Evolutionary conservation across 2,888 invertebrate genomes (phyloP).

Genomic region (Amblyteles armatorius): DNA sequence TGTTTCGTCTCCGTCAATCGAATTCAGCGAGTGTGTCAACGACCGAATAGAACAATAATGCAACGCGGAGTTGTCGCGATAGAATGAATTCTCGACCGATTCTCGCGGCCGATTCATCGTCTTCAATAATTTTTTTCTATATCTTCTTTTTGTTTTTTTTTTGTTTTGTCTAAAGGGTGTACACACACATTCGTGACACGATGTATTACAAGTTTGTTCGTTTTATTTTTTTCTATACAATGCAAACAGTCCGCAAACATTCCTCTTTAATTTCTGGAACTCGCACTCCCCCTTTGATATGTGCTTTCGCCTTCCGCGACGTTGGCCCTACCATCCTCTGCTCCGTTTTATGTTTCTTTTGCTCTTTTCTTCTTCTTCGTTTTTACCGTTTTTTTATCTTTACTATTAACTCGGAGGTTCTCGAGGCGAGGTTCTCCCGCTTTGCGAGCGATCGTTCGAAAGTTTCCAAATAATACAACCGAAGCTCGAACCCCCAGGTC

Average conservation of each 20-base stretch:
- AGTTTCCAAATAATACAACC: slow-evolving; percentile 44
- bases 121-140: background rate
- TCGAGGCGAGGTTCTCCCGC: slow-evolving; percentile 25
- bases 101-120: slow-evolving; percentile 18
- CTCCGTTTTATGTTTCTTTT: slow-evolving; percentile 21
- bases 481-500: slow-evolving; percentile 51
- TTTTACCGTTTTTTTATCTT: slow-evolving; percentile 9
- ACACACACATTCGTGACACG: slow-evolving; percentile 38
- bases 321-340: background rate
- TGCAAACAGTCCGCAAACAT: slow-evolving; percentile 31
- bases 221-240: slow-evolving; percentile 45
- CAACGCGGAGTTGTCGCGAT: slow-evolving; percentile 57
- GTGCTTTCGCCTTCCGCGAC: slow-evolving; percentile 54
- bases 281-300: slow-evolving; percentile 65
- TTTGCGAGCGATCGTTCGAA: slow-evolving; percentile 11
- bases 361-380: background rate
- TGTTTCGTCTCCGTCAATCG: slow-evolving; percentile 25
- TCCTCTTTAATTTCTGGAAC: slow-evolving; percentile 41
- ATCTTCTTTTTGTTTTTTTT: background rate
- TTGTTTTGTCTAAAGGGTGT: slow-evolving; percentile 17
- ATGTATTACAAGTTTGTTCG: slow-evolving; percentile 36
- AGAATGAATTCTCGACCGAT: slow-evolving; percentile 50
- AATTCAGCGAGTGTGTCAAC: slow-evolving; percentile 71
- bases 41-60: slow-evolving; percentile 73
- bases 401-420: slow-evolving; percentile 21